phyloP scores from a whole-genome alignment of 2,888 invertebrate genomes.

The Minunthozetes semirufus region DNA sequence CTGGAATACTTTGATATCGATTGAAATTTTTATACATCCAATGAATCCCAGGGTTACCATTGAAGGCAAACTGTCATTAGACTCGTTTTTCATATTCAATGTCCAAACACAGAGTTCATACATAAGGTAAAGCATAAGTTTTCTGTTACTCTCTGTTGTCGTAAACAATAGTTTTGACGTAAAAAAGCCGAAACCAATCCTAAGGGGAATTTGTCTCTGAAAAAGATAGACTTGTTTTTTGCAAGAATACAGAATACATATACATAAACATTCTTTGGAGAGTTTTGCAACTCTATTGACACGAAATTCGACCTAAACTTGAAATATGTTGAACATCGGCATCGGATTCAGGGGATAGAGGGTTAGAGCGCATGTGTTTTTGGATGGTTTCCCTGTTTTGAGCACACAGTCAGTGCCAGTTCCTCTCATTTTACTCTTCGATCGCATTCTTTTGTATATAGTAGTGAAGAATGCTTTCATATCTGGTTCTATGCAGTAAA shows the following conservation, averaged over 20 bases:
- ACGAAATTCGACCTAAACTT: conserved; percentile 23
- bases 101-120: background rate
- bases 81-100: background rate
- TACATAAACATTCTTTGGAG: background rate
- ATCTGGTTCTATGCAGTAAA: background rate
- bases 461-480: background rate
- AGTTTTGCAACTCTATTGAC: conserved; percentile 28
- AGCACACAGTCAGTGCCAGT: background rate
- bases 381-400: background rate
- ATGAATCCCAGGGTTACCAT: conserved; percentile 19
- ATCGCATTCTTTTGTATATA: conserved; percentile 5
- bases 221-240: conserved; percentile 4
- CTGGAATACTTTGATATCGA: background rate
- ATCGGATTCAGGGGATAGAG: too few species aligned
- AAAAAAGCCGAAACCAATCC: conserved; percentile 21
- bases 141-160: background rate
- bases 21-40: background rate
- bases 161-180: background rate
- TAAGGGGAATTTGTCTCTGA: background rate
- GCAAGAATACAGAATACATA: background rate
- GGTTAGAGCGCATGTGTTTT: conserved; percentile 14
- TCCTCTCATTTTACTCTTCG: conserved; percentile 16
- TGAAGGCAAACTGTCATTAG: conserved; percentile 1
- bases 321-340: conserved; percentile 18
- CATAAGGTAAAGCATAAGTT: background rate